Evolutionary conservation across 2,797 vertebrate genomes (phyloP), one percentile per base, ranked within the genome.

Genomic region (Knipowitschia caucasica): DNA sequence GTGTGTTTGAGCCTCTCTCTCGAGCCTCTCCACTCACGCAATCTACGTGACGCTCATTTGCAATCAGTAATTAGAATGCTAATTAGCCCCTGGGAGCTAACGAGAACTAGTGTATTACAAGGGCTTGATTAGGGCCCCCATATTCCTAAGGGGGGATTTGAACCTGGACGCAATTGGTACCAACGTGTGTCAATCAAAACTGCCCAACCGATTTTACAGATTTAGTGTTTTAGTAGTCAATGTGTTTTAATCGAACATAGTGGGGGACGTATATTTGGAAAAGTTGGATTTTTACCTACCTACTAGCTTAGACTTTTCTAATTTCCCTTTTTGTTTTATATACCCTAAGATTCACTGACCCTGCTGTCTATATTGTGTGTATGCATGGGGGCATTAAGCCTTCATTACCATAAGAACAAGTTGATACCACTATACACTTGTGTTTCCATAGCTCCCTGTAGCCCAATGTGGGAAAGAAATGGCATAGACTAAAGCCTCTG

Each of bases 11-110:
- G 40, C 27, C 53, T 56, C 34, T 68, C 80, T 82, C 76, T 57
- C n/a, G 67, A 68, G 77, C 67, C 69, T 72, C 74, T 81, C 71
- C 77, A 83, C 78, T 82, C 79, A 78, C 77, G 80, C 86, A 87
- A 88, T 87, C 85, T 82, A 79, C 75, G 65, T 64, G 75, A 64
- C 90, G 91, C 92, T 93, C 88, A 98, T 99, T 99, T 96, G 94
- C 95, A 97, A 95, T 93, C 92, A 91, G 96, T 98, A 99, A 99
- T 99, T 99, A 98, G 94, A 98, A 99, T 99, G 96, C 94, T 98
- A 98, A 98, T 99, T 94, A 98, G 94, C 94, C 94, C 93, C 90
- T 75, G 90, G 93, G 96, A 99, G 94, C 95, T 95, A 95, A 97
- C 94, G 92, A 94, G 94, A 95, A 96, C 94, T 91, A 98, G 95